These are phyloP conservation scores for Homarus americanus DNA, from an alignment of 1,140 invertebrate species.

Conservation along the genomic window DNA sequence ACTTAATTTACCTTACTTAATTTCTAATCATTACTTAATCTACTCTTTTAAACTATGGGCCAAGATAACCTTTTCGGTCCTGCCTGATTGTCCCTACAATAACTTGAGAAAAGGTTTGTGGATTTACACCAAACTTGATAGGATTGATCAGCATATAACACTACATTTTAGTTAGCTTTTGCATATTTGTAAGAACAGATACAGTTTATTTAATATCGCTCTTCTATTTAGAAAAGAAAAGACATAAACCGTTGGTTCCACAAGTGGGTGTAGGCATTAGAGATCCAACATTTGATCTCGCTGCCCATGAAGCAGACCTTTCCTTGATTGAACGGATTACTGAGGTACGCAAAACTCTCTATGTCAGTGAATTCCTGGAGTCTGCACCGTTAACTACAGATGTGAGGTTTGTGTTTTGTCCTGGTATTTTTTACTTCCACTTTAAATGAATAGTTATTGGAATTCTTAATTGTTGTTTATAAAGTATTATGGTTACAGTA, in stretches of 20 bases:
- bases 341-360: slow-evolving; percentile 10
- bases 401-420: neutral
- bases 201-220: neutral
- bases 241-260: slow-evolving; percentile 25
- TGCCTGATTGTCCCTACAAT: neutral
- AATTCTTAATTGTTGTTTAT: too few species aligned
- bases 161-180: neutral
- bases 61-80: too few species aligned
- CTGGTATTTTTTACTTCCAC: too few species aligned
- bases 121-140: too few species aligned
- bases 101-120: too few species aligned
- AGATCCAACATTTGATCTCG: neutral
- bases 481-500: too few species aligned
- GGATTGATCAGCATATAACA: neutral
- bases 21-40: too few species aligned
- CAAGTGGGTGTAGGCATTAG: neutral
- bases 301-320: slow-evolving; percentile 21
- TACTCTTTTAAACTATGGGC: too few species aligned
- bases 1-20: too few species aligned
- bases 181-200: neutral
- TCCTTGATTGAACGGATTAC: slow-evolving; percentile 23
- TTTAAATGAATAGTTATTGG: too few species aligned
- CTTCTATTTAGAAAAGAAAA: slow-evolving; percentile 38
- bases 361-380: neutral
- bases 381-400: neutral